Evolutionary conservation across 2,797 vertebrate species (phyloP), one percentile per base, ranked within the genome.

Genomic region (Thunnus albacares): DNA sequence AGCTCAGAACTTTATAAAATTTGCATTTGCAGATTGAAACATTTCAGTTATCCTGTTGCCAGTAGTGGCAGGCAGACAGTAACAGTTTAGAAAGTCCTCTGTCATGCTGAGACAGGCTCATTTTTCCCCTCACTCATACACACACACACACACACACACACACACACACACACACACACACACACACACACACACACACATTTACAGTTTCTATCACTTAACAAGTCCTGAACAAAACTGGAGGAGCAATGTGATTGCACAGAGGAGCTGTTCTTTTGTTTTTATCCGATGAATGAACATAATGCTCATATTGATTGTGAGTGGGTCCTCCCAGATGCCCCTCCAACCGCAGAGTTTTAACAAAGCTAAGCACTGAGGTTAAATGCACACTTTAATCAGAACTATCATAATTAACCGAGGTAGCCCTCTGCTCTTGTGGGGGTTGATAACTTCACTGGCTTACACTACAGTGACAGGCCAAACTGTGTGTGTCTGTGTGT

Each of bases 381-480:
- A 83, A 90, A 86, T 15, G n/a, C 52, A 61, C 22, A 55, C 75
- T 85, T 87, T 83, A 89, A 93, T 88, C 89, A 86, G 77, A 82
- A 24, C 26, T 11, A 58, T 73, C 52, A 15, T 63, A 79, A 90
- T 89, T 89, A 88, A 76, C 71, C 15, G 56, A 58, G 38, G 62
- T 51, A 38, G 65, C 28, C 28, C 24, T 30, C 30, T n/a, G 49
- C 69, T 38, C 72, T 75, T 52, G n/a, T 15, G 17, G 63, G 71
- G 75, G 55, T 9, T 35, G 71, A 78, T 71, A 28, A 33, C 58
- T 58, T 75, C 58, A 12, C 45, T 47, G 47, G 18, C 72, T 79
- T 64, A 60, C 57, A 18, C 41, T 22, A 28, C 71, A 41, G 38
- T 24, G 52, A 22, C 49, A 3, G 47, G 26, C 35, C 14, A 26